Evolutionary conservation across 2,888 invertebrate species (phyloP).

Genomic region (Isoperla grammatica): DNA sequence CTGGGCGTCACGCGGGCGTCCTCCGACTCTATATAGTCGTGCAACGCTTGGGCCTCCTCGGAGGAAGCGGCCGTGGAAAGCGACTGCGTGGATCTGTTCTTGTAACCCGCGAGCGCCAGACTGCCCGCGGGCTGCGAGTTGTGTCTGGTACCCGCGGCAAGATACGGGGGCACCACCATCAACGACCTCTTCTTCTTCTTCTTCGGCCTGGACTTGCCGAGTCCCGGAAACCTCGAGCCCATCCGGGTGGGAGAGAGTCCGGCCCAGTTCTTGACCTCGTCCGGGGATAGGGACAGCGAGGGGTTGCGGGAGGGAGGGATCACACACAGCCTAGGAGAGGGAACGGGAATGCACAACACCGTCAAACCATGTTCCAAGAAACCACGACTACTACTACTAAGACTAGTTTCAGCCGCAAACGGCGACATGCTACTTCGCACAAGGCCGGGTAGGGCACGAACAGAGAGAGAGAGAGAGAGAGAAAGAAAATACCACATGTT

Average conservation of each 20-base stretch:
- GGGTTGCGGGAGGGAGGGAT: slow-evolving; percentile 24
- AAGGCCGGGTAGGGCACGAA: neutral
- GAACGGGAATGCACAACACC: slow-evolving; percentile 20
- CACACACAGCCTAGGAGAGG: slow-evolving; percentile 26
- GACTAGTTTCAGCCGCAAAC: slow-evolving; percentile 19
- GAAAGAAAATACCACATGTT: slow-evolving; percentile 25
- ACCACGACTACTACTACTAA: slow-evolving; percentile 13
- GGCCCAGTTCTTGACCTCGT: neutral
- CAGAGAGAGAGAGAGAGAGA: slow-evolving; percentile 19
- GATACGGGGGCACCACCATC: slow-evolving; percentile 22
- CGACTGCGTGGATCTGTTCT: slow-evolving; percentile 6
- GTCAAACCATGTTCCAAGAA: slow-evolving; percentile 12
- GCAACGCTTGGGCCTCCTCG: slow-evolving; percentile 2
- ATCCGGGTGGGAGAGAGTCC: slow-evolving; percentile 12
- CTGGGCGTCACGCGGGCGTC: slow-evolving; percentile 51
- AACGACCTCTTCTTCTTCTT: slow-evolving; percentile 20
- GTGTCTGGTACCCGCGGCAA: slow-evolving; percentile 7
- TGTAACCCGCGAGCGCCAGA: neutral
- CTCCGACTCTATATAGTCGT: slow-evolving; percentile 49
- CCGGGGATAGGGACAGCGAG: slow-evolving; percentile 14
- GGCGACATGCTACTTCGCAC: slow-evolving; percentile 23
- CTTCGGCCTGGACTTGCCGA: slow-evolving; percentile 15
- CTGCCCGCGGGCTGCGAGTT: neutral
- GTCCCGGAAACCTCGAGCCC: slow-evolving; percentile 23
- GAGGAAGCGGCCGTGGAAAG: neutral